Percentiles rank a stretch among this genome's conserved stretches.
Evolutionary conservation across 2,888 invertebrate species (phyloP).

Genomic region (Acleris laterana): DNA sequence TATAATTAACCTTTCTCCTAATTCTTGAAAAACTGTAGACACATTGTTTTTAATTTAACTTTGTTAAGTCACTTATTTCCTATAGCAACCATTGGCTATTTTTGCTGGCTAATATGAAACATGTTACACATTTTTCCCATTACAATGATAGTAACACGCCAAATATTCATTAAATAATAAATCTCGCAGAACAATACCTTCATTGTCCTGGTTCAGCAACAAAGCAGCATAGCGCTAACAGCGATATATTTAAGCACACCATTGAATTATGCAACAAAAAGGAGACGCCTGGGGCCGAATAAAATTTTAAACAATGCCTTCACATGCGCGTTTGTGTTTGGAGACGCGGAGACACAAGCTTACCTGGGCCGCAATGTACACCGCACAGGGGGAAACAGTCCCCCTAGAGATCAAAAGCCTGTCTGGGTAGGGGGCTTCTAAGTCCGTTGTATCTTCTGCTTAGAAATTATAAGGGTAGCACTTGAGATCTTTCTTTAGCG

Average conservation of each 20-base stretch:
- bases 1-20: too few relatives aligned
- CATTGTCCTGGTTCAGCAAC: constrained; percentile 15
- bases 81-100: background rate
- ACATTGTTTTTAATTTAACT: too few relatives aligned
- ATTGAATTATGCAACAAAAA: constrained; percentile 67
- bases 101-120: background rate
- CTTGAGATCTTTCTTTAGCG: constrained; percentile 41
- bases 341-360: constrained; percentile 1
- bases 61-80: too few relatives aligned
- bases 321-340: constrained; percentile 39
- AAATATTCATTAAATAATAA: constrained; percentile 29
- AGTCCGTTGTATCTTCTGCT: constrained; percentile 40
- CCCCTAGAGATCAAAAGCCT: constrained; percentile 54
- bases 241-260: constrained; percentile 40
- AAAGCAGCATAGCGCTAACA: constrained; percentile 14
- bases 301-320: constrained; percentile 57
- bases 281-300: constrained; percentile 49
- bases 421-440: constrained; percentile 39
- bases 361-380: constrained; percentile 26
- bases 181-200: constrained; percentile 24
- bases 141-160: constrained; percentile 4
- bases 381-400: constrained; percentile 3
- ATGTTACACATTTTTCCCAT: background rate
- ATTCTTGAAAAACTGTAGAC: too few relatives aligned
- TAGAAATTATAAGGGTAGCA: constrained; percentile 42